Conservation (phyloP, 53 echinoderm and acorn worm genomes). For the Stichopus horrens region DNA sequence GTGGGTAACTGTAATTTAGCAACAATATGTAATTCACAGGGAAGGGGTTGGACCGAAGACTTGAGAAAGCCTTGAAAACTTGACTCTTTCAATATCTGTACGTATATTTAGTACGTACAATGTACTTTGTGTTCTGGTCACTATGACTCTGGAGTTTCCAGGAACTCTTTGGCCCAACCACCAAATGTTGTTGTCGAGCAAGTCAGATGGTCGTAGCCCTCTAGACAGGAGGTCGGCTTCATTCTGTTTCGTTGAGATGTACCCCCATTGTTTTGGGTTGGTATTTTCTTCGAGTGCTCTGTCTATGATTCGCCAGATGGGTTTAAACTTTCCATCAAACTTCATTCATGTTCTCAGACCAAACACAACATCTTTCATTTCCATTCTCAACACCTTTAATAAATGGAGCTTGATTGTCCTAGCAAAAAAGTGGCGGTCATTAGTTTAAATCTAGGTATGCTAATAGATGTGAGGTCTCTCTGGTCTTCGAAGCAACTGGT, state of each 20-base stretch:
- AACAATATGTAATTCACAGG: no score
- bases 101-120: no score
- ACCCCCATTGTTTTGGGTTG: conserved; percentile 23
- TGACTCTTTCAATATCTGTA: no score
- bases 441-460: conserved; percentile 42
- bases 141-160: background rate
- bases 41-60: no score
- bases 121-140: conserved; percentile 34
- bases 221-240: conserved; percentile 10
- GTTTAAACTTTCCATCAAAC: conserved; percentile 36
- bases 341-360: conserved; percentile 45
- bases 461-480: conserved; percentile 24
- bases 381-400: background rate
- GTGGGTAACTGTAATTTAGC: no score
- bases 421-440: conserved; percentile 22
- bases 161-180: background rate
- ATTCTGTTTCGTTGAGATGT: conserved; percentile 33
- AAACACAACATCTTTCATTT: conserved; percentile 1
- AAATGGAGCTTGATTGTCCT: background rate
- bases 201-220: background rate
- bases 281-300: background rate
- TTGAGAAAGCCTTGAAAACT: no score
- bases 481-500: conserved; percentile 27
- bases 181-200: background rate
- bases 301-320: conserved; percentile 16